Evolutionary conservation across 2,113 vertebrate genomes (phyloP).

Genomic region (Rallus limicola): DNA sequence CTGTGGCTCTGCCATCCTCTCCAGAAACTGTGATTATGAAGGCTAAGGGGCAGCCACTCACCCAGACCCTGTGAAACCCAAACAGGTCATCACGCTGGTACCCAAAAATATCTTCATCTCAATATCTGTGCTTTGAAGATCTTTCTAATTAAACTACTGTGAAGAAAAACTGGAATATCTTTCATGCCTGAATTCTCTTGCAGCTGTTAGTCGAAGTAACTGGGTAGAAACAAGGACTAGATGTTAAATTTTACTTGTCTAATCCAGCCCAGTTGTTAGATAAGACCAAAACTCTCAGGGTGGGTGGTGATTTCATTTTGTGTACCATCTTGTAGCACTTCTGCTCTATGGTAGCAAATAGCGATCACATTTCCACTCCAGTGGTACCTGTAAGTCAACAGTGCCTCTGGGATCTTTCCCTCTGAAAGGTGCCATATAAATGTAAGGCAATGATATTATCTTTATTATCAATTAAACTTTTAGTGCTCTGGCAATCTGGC

Average conservation of each 20-base stretch:
- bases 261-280: not conserved
- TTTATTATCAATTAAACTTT: conserved; percentile 79
- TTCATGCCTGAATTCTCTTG: not conserved
- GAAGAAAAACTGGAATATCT: not conserved
- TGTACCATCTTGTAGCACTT: not conserved
- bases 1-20: not conserved
- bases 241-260: not conserved
- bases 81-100: not conserved
- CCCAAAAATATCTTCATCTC: not conserved
- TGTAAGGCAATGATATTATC: conserved; percentile 34
- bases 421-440: conserved; percentile 42
- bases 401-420: conserved; percentile 58
- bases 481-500: conserved; percentile 68
- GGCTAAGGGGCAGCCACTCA: not conserved
- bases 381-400: conserved; percentile 32
- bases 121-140: not conserved
- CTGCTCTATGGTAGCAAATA: not conserved
- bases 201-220: not conserved
- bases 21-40: not conserved
- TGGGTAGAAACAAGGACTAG: not conserved
- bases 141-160: not conserved
- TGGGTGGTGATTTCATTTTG: not conserved
- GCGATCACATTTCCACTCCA: not conserved
- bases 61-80: not conserved
- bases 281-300: not conserved